These are phyloP conservation scores for Pantherophis alleghaniensis DNA, from an alignment of 2,797 vertebrate genomes.

Conservation along the genomic window DNA sequence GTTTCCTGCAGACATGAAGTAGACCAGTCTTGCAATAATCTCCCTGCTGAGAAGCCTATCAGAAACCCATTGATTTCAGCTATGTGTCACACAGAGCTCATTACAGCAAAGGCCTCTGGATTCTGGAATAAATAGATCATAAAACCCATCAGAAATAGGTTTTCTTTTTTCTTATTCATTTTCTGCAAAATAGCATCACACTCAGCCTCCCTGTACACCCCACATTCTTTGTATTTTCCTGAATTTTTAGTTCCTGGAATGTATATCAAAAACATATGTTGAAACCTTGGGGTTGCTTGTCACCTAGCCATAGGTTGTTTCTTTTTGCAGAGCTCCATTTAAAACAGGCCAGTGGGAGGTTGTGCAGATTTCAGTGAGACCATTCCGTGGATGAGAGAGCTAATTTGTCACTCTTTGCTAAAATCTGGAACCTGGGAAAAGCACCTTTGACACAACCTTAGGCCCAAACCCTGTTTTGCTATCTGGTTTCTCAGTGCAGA, in stretches of 20 bases:
- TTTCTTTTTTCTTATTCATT: conserved; percentile 5
- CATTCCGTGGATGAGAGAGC: not conserved
- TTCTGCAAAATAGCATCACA: not conserved
- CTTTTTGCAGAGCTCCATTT: not conserved
- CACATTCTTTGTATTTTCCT: not conserved
- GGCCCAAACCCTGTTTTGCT: not conserved
- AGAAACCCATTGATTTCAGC: conserved; percentile 18
- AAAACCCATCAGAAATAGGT: not conserved
- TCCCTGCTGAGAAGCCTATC: conserved; percentile 22
- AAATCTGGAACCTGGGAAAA: not conserved
- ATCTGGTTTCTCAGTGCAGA: not conserved
- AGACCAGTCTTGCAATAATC: not conserved
- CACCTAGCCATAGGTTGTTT: not conserved
- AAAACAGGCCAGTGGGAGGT: not conserved
- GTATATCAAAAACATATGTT: conserved; percentile 23
- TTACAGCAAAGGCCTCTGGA: not conserved
- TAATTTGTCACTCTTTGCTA: not conserved
- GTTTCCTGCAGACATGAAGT: conserved; percentile 5
- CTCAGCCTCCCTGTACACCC: not conserved
- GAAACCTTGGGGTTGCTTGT: not conserved
- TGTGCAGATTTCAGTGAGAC: not conserved
- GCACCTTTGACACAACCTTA: not conserved
- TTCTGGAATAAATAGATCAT: conserved; percentile 25
- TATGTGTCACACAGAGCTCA: not conserved
- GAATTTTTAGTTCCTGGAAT: conserved; percentile 33